Base-by-base conservation (phyloP, 1,140 invertebrate species). In the Acyrthosiphon pisum region DNA sequence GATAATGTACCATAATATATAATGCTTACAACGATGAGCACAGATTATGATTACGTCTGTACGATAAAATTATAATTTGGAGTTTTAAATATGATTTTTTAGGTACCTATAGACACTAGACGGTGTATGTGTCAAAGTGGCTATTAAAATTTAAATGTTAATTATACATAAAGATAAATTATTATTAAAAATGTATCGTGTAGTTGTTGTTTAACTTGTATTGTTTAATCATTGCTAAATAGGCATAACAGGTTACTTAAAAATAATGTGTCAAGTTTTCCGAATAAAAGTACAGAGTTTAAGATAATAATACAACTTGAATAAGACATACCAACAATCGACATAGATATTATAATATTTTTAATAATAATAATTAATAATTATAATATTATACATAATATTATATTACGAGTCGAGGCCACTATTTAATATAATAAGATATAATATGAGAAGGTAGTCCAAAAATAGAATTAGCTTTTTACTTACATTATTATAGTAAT, bases 321-420 rank as follows among this genome's bases (percentile, higher is more conserved):
- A 68, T 60, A n/a, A n/a, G 26, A 56, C 4, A 4, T n/a, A 76
- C 14, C 4, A n/a, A 35, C 60, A 18, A 50, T 50, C 14, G 18
- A 76, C n/a, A 41, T 41, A 41, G n/a, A 76, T 76, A 60, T 26
- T 60, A n/a, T 76, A 76, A n/a, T n/a, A n/a, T 18, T n/a, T n/a
- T n/a, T n/a, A n/a, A n/a, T n/a, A n/a, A n/a, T 76, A n/a, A 76
- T 76, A 76, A 68, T n/a, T 68, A 60, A 60, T 26, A 68, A 68
- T 68, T 30, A 60, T 60, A 9, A 68, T 6, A 68, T 14, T 68
- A 14, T 6, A 18, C 4, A 18, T 68, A 68, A n/a, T 68, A 18
- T 76, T 6, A 18, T n/a, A 76, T 76, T 76, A 76, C 18, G n/a
- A 76, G n/a, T 30, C 4, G 18, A n/a, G 30, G n/a, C n/a, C 6